phyloP scores from a whole-genome alignment of 2,113 vertebrate species.

The Oncorhynchus kisutch region DNA sequence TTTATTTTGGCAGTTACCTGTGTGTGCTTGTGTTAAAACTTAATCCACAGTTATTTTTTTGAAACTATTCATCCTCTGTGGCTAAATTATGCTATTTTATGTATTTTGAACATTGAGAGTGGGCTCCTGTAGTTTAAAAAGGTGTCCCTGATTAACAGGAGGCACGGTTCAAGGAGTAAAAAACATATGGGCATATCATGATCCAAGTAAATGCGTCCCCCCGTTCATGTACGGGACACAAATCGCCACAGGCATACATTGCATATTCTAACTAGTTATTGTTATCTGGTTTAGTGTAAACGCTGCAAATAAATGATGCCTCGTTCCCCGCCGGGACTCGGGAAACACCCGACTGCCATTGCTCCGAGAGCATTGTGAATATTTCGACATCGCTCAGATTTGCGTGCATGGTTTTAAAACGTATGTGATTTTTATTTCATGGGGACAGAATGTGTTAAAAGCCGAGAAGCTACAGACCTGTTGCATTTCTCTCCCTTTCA shows the following conservation, averaged over 20 bases:
- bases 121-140: no score
- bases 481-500: conserved; percentile 49
- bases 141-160: conserved; percentile 21
- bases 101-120: no score
- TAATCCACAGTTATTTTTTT: no score
- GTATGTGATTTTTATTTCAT: conserved; percentile 75
- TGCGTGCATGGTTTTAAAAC: conserved; percentile 72
- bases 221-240: conserved; percentile 51
- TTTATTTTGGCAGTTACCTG: no score
- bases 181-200: conserved; percentile 11
- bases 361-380: conserved; percentile 63
- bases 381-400: conserved; percentile 68
- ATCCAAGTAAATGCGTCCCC: conserved; percentile 43
- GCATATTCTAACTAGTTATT: conserved; percentile 41
- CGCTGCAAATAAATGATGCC: conserved; percentile 61
- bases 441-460: conserved; percentile 72
- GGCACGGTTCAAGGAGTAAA: conserved; percentile 28
- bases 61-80: no score
- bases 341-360: conserved; percentile 46
- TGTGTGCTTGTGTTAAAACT: no score
- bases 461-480: conserved; percentile 47
- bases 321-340: conserved; percentile 30
- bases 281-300: conserved; percentile 59
- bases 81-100: no score
- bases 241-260: conserved; percentile 58